These are phyloP conservation scores for Macropodus opercularis DNA, from an alignment of 2,797 vertebrate species.

Conservation along the genomic window DNA sequence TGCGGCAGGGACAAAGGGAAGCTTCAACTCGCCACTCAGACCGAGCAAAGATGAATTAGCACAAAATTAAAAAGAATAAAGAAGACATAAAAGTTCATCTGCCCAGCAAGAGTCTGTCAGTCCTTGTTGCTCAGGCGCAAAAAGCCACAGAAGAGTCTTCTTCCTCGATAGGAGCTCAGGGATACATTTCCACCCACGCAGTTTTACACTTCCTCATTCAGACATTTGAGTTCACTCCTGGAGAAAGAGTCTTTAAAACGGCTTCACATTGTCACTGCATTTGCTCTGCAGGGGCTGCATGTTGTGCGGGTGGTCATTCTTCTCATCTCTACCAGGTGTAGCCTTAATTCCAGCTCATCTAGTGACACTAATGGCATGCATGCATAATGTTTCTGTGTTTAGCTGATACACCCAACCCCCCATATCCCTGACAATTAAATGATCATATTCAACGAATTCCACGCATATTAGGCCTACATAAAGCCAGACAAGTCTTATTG, in stretches of 20 bases:
- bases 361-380: conserved; percentile 64
- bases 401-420: conserved; percentile 35
- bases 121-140: conserved; percentile 27
- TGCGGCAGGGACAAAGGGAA: conserved; percentile 44
- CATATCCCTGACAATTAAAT: conserved; percentile 44
- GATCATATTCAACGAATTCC: conserved; percentile 50
- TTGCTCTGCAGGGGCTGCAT: conserved; percentile 33
- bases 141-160: conserved; percentile 37
- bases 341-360: conserved; percentile 45
- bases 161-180: conserved; percentile 28
- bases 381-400: conserved; percentile 70
- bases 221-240: conserved; percentile 29
- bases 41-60: conserved; percentile 40
- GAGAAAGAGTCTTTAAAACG: conserved; percentile 23
- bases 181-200: conserved; percentile 27
- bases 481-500: conserved; percentile 47
- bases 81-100: conserved; percentile 45
- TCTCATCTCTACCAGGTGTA: conserved; percentile 31
- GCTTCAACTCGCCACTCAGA: conserved; percentile 38
- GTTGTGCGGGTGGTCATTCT: conserved; percentile 40
- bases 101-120: conserved; percentile 15
- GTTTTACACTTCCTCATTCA: conserved; percentile 28
- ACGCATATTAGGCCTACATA: conserved; percentile 40
- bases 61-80: conserved; percentile 14
- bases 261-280: conserved; percentile 44